Conservation (phyloP, 2,888 invertebrate genomes). For the Heteromyza rotundicornis region DNA sequence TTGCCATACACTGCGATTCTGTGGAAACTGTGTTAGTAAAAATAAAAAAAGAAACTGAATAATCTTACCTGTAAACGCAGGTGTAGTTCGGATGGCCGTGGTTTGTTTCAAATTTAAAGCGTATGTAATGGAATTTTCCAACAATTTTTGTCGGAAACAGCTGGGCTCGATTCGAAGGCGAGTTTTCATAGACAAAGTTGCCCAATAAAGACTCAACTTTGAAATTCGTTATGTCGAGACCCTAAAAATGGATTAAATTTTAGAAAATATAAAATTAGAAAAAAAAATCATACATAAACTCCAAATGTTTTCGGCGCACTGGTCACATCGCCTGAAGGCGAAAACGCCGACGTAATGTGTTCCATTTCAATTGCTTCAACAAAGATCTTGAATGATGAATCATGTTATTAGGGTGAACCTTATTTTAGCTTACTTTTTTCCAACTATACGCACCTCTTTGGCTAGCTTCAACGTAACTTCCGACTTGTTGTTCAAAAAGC, state of each 20-base stretch:
- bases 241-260: constrained; percentile 1
- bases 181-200: constrained; percentile 38
- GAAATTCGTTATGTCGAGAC: background rate
- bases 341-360: constrained; percentile 42
- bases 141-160: constrained; percentile 27
- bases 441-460: constrained; percentile 33
- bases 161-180: constrained; percentile 31
- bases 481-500: constrained; percentile 37
- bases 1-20: constrained; percentile 37
- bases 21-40: constrained; percentile 9
- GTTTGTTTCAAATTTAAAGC: constrained; percentile 42
- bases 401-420: background rate
- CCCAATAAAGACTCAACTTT: constrained; percentile 34
- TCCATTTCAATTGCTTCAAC: constrained; percentile 41
- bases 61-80: constrained; percentile 50
- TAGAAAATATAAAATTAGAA: background rate
- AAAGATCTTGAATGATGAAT: constrained; percentile 34
- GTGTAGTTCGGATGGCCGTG: constrained; percentile 47
- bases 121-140: constrained; percentile 28
- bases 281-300: constrained; percentile 37
- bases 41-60: background rate
- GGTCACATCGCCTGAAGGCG: constrained; percentile 37
- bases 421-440: too few species aligned
- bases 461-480: constrained; percentile 41
- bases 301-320: constrained; percentile 51